Base-by-base conservation (phyloP, 2,113 vertebrate genomes). In the Carassius gibelio region DNA sequence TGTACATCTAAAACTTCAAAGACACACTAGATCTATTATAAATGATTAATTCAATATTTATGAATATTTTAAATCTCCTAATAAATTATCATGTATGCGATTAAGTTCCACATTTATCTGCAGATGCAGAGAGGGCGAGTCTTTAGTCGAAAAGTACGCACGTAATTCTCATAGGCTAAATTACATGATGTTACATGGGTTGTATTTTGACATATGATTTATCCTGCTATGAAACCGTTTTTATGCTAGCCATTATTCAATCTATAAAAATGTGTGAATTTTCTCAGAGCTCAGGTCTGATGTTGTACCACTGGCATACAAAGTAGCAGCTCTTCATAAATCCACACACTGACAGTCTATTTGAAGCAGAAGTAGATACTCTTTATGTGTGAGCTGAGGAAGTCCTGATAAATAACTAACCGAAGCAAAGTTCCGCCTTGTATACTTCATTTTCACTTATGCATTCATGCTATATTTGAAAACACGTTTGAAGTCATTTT, bases 401-500 rank as follows among this genome's bases (percentile, higher is more conserved):
- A 68, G 77, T 75, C 74, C 62, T 66, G 72, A 78, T 68, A 75
- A 74, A 45, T 61, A 55, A 52, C 68, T 61, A 61, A 61, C 19
- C 2, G 0, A n/a, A 61, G 57, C 2, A 61, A 72, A 72, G 45
- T 50, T 75, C 3, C 3, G 9, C 9, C 45, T 48, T 30, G 38
- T 66, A 14, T 81, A 50, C 5, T 66, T 48, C 48, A 15, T 48
- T 23, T 82, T 23, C 23, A 23, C 19, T 52, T 82, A 34, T 34
- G 21, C 80, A 48, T 36, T 71, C 45, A 9, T 30, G 34, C 42
- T n/a, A 3, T 36, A 19, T 77, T 81, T 36, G 45, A 95, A 95
- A 96, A 95, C 95, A 96, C 94, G 95, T 95, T 95, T 94, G 93
- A 96, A 93, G 95, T 94, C 94, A 66, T 96, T 94, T 96, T 96